Percentiles rank a stretch among this genome's conserved stretches.
Evolutionary conservation across 2,888 invertebrate species (phyloP).

Genomic region (Mantis religiosa): DNA sequence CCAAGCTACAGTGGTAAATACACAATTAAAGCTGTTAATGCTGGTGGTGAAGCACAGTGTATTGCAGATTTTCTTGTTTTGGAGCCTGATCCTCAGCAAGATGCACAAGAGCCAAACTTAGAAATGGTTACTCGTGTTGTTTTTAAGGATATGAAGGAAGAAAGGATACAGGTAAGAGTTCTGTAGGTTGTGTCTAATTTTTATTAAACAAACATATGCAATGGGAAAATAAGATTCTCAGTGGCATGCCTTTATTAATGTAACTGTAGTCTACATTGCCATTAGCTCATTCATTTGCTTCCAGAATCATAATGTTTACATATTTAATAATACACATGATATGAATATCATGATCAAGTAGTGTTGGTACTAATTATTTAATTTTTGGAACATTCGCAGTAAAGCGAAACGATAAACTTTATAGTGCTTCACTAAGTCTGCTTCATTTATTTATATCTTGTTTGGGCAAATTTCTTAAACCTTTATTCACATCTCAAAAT

Average conservation of each 20-base stretch:
- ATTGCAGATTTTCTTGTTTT: constrained; percentile 73
- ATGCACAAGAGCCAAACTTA: not conserved
- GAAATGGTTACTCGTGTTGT: constrained; percentile 38
- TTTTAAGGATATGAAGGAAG: constrained; percentile 53
- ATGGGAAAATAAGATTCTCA: not conserved
- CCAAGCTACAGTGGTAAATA: constrained; percentile 70
- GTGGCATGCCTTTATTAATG: not conserved
- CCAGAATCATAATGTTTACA: too few relatives aligned
- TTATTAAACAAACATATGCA: not conserved
- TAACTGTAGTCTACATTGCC: not conserved
- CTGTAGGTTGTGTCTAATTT: not conserved
- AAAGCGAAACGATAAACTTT: too few relatives aligned
- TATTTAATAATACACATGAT: too few relatives aligned
- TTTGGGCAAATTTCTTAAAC: too few relatives aligned
- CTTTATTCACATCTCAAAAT: too few relatives aligned
- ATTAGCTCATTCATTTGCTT: not conserved
- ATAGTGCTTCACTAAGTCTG: too few relatives aligned
- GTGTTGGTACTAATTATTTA: too few relatives aligned
- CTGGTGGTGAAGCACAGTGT: constrained; percentile 77
- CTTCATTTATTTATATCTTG: too few relatives aligned
- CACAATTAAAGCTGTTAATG: constrained; percentile 68
- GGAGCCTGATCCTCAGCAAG: constrained; percentile 58
- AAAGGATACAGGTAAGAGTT: constrained; percentile 46
- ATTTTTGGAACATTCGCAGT: too few relatives aligned
- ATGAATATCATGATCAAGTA: too few relatives aligned